These are phyloP conservation scores for Enchytraeus crypticus DNA, from an alignment of 2,888 invertebrate genomes.

Conservation along the genomic window DNA sequence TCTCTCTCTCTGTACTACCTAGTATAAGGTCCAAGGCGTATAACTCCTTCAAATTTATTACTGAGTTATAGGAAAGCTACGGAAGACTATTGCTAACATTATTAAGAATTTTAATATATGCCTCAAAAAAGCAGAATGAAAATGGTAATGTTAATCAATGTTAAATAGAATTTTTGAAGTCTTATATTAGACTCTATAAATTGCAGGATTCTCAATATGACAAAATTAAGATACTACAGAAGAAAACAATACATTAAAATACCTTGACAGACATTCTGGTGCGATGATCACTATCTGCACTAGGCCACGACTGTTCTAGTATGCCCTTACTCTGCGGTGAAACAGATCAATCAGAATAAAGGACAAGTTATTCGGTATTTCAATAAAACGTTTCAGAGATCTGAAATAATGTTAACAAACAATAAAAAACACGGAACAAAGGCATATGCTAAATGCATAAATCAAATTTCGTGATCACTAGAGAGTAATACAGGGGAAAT, in stretches of 20 bases:
- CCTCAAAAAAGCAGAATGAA: not conserved
- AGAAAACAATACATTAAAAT: slow-evolving; percentile 6
- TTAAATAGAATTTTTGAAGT: not conserved
- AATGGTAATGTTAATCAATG: not conserved
- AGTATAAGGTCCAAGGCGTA: too few species aligned
- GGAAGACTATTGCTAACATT: not conserved
- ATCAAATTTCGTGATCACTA: too few species aligned
- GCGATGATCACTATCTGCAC: slow-evolving; percentile 32
- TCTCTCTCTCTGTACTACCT: too few species aligned
- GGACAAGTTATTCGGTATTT: not conserved
- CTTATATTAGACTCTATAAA: not conserved
- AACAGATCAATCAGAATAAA: not conserved
- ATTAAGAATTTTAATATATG: too few species aligned
- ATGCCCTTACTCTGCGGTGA: slow-evolving; percentile 16
- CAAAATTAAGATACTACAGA: not conserved
- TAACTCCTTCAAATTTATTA: too few species aligned
- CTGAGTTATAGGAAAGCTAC: not conserved
- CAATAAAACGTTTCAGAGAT: not conserved
- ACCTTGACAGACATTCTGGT: slow-evolving; percentile 33
- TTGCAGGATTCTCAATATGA: not conserved
- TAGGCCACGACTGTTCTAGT: slow-evolving; percentile 38
- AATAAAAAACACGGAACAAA: not conserved
- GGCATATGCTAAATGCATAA: not conserved
- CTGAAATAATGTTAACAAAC: not conserved
- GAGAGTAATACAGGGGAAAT: too few species aligned